These are phyloP conservation scores for Siderastrea radians DNA, from an alignment of 92 coral and sea anemone genomes.

Conservation along the genomic window DNA sequence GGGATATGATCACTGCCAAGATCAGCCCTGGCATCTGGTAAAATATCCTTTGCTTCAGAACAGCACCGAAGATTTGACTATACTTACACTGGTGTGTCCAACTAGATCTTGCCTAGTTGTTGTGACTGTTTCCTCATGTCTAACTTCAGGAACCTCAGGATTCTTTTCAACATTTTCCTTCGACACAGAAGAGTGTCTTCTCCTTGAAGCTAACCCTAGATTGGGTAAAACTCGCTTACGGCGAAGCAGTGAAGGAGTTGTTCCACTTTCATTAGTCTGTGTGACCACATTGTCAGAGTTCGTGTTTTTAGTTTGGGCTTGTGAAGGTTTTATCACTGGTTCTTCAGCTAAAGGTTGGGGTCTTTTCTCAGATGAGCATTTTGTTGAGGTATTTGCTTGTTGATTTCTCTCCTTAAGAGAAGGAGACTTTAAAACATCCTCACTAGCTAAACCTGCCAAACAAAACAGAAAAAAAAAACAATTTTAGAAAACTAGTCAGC, in stretches of 20 bases:
- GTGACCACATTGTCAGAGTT: background rate
- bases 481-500: background rate
- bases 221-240: constrained; percentile 84
- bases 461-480: background rate
- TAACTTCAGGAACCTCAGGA: background rate
- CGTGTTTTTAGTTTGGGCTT: background rate
- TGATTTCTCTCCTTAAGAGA: constrained; percentile 40
- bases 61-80: no score
- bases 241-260: constrained; percentile 44
- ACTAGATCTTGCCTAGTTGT: background rate
- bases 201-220: constrained; percentile 74
- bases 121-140: constrained; percentile 17
- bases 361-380: background rate
- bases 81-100: constrained; percentile 12
- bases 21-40: no score
- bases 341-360: constrained; percentile 6
- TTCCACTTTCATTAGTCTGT: constrained; percentile 8
- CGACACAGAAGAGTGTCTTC: constrained; percentile 56
- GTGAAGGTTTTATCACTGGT: constrained; percentile 16
- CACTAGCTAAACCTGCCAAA: background rate
- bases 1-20: no score
- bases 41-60: no score
- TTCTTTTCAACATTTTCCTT: constrained; percentile 60
- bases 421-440: background rate
- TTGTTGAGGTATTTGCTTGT: background rate